These are phyloP conservation scores for Podargus strigoides DNA, from an alignment of 2,797 vertebrate species.

Conservation along the genomic window DNA sequence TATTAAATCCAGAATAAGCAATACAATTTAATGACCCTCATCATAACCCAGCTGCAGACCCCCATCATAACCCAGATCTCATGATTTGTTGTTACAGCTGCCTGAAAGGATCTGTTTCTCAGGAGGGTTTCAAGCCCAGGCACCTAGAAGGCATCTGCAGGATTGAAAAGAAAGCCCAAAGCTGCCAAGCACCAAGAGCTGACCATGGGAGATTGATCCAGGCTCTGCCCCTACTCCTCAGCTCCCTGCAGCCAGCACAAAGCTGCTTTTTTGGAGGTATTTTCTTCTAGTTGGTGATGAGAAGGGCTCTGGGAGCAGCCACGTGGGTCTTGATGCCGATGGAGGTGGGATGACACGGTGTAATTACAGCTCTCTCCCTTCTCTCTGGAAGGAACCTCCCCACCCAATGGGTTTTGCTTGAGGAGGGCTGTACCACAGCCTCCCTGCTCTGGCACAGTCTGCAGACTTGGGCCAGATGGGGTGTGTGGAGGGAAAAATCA, in stretches of 20 bases:
- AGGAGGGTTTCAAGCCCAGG: accelerated
- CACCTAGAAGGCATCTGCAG: neutral
- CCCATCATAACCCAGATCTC: neutral
- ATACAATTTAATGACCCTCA: accelerated
- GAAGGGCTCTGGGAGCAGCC: neutral
- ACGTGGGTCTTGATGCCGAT: accelerated
- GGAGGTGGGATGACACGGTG: neutral
- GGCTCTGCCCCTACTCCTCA: neutral
- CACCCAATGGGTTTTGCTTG: accelerated
- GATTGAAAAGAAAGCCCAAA: neutral
- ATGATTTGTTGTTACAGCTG: accelerated
- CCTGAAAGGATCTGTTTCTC: neutral
- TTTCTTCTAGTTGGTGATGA: neutral
- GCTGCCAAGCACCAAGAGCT: neutral
- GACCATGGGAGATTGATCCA: neutral
- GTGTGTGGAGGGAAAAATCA: neutral
- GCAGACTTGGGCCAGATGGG: neutral
- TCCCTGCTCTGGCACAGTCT: neutral
- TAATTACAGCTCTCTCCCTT: neutral
- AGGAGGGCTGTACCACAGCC: too few relatives aligned
- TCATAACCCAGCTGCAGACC: accelerated
- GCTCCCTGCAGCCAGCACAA: neutral
- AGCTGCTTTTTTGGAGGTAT: neutral
- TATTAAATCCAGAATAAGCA: neutral
- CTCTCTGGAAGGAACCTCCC: neutral